A percentile compares a stretch with the other conserved stretches of the same genome.
These are phyloP conservation scores for Helicoverpa armigera DNA, from an alignment of 1,140 invertebrate genomes.

Conservation along the genomic window DNA sequence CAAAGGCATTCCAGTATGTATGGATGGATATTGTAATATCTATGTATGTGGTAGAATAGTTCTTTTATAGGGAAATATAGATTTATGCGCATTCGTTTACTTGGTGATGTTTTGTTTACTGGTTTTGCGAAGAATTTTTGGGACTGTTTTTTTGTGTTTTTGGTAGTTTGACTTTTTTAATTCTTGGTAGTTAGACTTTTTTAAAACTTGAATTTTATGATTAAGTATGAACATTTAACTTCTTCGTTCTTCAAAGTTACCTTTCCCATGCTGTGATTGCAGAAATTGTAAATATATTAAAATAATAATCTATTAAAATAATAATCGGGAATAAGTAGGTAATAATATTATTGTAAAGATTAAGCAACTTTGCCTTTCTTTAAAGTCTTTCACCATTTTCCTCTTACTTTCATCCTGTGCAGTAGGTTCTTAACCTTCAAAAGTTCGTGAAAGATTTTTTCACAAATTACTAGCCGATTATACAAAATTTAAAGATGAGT, in stretches of 20 bases:
- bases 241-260: no score
- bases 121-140: background rate
- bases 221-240: no score
- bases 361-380: no score
- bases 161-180: no score
- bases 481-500: conserved; percentile 35
- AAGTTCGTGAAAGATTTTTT: background rate
- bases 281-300: no score
- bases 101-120: conserved; percentile 3
- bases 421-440: background rate
- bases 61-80: background rate
- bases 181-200: no score
- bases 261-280: no score
- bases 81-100: conserved; percentile 51
- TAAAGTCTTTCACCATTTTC: background rate
- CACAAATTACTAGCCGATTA: conserved; percentile 23
- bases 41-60: background rate
- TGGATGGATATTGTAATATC: conserved; percentile 9
- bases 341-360: no score
- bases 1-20: background rate
- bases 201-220: no score
- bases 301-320: no score
- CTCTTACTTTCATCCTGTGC: background rate
- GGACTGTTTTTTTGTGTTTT: background rate
- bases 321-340: no score